phyloP scores from a whole-genome alignment of 2,797 vertebrate species.

The Lepidocolaptes lacrymiger region DNA sequence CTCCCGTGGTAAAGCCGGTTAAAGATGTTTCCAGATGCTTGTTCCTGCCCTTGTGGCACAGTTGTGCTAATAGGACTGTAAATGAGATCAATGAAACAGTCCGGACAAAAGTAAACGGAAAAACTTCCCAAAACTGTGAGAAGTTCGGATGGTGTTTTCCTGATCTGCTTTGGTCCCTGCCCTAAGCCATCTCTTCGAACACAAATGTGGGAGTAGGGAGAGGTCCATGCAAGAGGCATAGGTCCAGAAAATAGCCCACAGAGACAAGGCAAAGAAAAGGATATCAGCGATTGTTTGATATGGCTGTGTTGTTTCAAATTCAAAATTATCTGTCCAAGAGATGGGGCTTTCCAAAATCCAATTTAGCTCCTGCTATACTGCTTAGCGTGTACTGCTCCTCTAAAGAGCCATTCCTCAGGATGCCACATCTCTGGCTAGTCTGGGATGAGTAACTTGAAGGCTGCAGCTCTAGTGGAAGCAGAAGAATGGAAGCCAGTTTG shows the following conservation, averaged over 20 bases:
- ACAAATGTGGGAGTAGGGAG: not conserved
- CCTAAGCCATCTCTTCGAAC: not conserved
- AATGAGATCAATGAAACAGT: not conserved
- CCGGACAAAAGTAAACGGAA: not conserved
- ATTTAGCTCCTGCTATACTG: not conserved
- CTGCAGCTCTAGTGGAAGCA: not conserved
- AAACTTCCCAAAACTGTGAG: not conserved
- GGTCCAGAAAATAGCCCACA: rapidly evolving
- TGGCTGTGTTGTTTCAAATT: not conserved
- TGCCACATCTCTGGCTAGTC: not conserved
- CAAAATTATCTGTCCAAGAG: not conserved
- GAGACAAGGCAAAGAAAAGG: not conserved
- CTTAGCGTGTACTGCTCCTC: not conserved
- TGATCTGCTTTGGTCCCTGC: not conserved
- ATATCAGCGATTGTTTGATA: rapidly evolving
- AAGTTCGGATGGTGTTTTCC: not conserved
- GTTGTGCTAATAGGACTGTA: not conserved
- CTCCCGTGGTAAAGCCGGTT: not conserved
- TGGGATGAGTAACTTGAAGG: not conserved
- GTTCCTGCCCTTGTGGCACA: not conserved
- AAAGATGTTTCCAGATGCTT: not conserved
- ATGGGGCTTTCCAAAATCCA: not conserved
- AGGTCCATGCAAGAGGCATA: rapidly evolving
- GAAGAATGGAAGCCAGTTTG: not conserved
- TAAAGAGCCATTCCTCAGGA: not conserved